phyloP scores from a whole-genome alignment of 2,888 invertebrate species.

The Rhagonycha fulva region DNA sequence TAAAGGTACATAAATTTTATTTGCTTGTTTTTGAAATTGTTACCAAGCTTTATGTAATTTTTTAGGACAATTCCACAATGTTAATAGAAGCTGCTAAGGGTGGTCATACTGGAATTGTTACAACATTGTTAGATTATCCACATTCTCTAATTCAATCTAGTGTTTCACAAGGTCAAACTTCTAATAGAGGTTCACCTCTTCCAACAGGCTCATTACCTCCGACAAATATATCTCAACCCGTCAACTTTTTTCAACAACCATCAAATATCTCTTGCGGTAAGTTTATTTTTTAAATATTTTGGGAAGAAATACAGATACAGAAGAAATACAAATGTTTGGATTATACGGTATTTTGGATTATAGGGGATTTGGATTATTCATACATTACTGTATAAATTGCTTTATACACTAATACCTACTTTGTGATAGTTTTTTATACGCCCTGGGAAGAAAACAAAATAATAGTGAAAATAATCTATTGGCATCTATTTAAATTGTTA shows the following conservation, averaged over 20 bases:
- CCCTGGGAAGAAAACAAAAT: background rate
- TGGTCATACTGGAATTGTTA: slow-evolving; percentile 94
- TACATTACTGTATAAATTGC: too few species aligned
- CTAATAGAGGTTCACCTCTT: slow-evolving; percentile 49
- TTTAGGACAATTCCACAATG: slow-evolving; percentile 94
- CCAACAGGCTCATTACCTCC: slow-evolving; percentile 41
- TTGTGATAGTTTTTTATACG: background rate
- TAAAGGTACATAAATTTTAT: slow-evolving; percentile 66
- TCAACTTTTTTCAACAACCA: slow-evolving; percentile 54
- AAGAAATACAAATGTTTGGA: too few species aligned
- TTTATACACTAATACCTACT: too few species aligned
- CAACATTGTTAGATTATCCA: slow-evolving; percentile 92
- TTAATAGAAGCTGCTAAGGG: slow-evolving; percentile 98
- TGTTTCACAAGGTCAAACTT: slow-evolving; percentile 50
- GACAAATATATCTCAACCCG: slow-evolving; percentile 33
- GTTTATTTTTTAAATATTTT: slow-evolving; percentile 20
- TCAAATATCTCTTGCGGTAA: slow-evolving; percentile 45
- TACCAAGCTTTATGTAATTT: background rate
- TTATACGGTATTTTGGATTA: too few species aligned
- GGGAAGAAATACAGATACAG: background rate
- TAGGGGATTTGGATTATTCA: too few species aligned
- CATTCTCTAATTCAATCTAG: slow-evolving; percentile 74
- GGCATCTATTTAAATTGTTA: slow-evolving; percentile 22
- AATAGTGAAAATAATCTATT: background rate
- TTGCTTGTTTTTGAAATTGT: background rate